Percentiles rank a stretch among this genome's conserved stretches.
Evolutionary conservation across 2,888 invertebrate genomes (phyloP).

Genomic region (Metellina segmentata): DNA sequence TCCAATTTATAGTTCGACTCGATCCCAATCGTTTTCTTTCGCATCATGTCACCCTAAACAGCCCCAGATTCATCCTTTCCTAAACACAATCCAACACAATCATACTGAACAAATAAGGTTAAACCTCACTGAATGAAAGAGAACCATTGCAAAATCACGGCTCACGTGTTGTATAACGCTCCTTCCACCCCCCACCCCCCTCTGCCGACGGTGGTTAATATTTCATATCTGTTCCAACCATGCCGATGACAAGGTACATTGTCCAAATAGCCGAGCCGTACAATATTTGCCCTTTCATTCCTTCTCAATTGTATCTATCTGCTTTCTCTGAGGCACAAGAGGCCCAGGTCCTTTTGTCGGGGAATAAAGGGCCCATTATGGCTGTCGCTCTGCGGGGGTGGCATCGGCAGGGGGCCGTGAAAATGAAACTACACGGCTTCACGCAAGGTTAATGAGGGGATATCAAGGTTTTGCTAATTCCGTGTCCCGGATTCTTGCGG

Average conservation of each 20-base stretch:
- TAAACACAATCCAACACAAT: too few relatives aligned
- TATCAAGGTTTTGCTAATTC: not conserved
- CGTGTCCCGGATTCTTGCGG: too few relatives aligned
- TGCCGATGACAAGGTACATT: not conserved
- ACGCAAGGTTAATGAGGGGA: constrained; percentile 6
- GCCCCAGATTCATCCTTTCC: too few relatives aligned
- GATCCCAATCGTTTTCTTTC: too few relatives aligned
- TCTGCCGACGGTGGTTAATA: not conserved
- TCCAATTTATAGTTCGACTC: too few relatives aligned
- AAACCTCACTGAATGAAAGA: not conserved
- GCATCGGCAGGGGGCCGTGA: not conserved
- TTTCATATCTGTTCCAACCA: not conserved
- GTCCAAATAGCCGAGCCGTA: too few relatives aligned
- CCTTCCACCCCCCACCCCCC: too few relatives aligned
- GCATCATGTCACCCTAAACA: too few relatives aligned
- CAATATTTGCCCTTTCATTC: not conserved
- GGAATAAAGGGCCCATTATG: not conserved
- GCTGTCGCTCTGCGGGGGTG: not conserved
- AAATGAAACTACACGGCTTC: constrained; percentile 7
- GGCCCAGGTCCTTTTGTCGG: not conserved
- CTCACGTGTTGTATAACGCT: not conserved
- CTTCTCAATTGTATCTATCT: not conserved
- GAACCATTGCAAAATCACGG: not conserved
- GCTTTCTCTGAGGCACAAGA: not conserved
- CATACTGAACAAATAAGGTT: not conserved